Conservation (phyloP, 2,113 vertebrate genomes). For the Rhinoderma darwinii region DNA sequence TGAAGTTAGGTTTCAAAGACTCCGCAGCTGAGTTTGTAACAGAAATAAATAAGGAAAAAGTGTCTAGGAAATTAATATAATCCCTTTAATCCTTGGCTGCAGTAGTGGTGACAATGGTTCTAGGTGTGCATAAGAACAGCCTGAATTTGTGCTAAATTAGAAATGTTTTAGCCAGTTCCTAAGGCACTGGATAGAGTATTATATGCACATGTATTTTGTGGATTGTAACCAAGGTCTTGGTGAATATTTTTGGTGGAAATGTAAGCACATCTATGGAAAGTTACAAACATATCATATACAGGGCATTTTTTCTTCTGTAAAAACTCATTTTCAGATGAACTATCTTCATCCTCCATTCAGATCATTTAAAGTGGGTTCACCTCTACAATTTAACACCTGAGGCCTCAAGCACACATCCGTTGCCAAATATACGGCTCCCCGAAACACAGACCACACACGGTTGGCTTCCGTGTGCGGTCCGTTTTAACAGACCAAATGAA, state of each 20-base stretch:
- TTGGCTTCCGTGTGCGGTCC: too few species aligned
- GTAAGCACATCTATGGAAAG: too few species aligned
- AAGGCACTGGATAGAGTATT: not conserved
- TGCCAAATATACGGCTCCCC: too few species aligned
- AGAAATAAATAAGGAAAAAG: slow-evolving; percentile 54
- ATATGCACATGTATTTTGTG: not conserved
- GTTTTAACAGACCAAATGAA: too few species aligned
- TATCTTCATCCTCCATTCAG: too few species aligned
- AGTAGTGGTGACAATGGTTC: slow-evolving; percentile 26
- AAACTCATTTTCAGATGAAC: too few species aligned
- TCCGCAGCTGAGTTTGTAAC: slow-evolving; percentile 53
- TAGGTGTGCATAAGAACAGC: slow-evolving; percentile 41
- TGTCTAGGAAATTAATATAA: slow-evolving; percentile 55
- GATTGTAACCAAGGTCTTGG: not conserved
- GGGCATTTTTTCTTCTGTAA: too few species aligned
- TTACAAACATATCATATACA: too few species aligned
- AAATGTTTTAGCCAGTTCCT: slow-evolving; percentile 4
- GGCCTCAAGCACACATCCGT: too few species aligned
- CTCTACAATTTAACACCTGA: too few species aligned
- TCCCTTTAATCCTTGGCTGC: slow-evolving; percentile 49
- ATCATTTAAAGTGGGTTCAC: too few species aligned
- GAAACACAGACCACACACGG: too few species aligned
- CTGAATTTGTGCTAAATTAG: not conserved
- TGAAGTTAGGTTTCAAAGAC: slow-evolving; percentile 55
- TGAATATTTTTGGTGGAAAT: not conserved